phyloP scores from a whole-genome alignment of 2,797 vertebrate genomes.

The Silurus lanzhouensis region DNA sequence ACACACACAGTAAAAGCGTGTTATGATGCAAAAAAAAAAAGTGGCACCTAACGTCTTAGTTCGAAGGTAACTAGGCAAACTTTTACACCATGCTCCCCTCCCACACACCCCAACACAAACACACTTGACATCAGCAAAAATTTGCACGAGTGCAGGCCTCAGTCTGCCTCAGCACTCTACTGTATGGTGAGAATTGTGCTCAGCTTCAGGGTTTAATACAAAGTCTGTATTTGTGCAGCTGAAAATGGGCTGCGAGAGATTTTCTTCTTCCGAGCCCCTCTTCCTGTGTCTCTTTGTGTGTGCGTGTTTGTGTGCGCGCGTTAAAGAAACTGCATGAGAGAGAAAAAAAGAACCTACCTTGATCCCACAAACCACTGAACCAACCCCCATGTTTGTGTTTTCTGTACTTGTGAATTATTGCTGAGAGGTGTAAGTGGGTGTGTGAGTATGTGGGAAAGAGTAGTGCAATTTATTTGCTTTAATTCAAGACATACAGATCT shows the following conservation, averaged over 20 bases:
- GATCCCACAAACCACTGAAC: constrained; percentile 21
- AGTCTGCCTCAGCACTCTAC: too few relatives aligned
- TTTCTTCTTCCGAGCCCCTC: constrained; percentile 5
- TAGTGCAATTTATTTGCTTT: background rate
- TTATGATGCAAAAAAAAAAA: background rate
- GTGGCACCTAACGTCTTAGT: background rate
- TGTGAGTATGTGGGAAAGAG: background rate
- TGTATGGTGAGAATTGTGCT: background rate
- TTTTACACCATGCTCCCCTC: background rate
- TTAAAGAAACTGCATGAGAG: background rate
- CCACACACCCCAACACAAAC: background rate
- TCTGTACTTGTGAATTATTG: background rate
- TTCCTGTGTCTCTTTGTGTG: background rate
- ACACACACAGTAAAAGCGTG: background rate
- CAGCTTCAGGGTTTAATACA: background rate
- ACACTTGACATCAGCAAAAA: background rate
- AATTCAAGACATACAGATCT: background rate
- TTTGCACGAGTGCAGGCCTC: background rate
- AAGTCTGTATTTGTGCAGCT: constrained; percentile 2
- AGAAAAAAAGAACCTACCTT: background rate
- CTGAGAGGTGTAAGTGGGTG: background rate
- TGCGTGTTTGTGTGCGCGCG: background rate
- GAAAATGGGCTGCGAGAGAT: background rate
- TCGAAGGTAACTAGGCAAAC: background rate
- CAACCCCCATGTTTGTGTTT: background rate